Conservation (phyloP, 2,113 vertebrate species). For the Uropsilus gracilis region DNA sequence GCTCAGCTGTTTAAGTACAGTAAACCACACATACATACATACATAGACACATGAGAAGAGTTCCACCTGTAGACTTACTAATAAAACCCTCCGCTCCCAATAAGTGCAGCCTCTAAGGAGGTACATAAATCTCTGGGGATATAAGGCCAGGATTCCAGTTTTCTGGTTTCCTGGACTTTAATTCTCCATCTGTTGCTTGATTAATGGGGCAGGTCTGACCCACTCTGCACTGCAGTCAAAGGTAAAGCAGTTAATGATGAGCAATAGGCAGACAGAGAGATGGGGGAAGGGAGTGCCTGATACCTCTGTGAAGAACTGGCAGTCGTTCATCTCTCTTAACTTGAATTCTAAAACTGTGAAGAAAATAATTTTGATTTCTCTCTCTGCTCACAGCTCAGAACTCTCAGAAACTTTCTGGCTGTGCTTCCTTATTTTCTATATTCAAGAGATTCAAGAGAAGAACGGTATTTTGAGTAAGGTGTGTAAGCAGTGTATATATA, state of each 20-base stretch:
- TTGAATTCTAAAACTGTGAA: background rate
- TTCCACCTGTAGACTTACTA: conserved; percentile 16
- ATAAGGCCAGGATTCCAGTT: conserved; percentile 59
- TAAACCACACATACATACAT: background rate
- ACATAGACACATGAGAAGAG: background rate
- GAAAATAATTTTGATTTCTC: conserved; percentile 55
- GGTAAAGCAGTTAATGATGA: conserved; percentile 73
- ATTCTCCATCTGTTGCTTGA: conserved; percentile 70
- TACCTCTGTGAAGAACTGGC: conserved; percentile 29
- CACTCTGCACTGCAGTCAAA: conserved; percentile 57
- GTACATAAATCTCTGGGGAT: conserved; percentile 1
- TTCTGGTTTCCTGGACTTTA: conserved; percentile 40
- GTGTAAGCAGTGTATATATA: background rate
- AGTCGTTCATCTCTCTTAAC: conserved; percentile 51
- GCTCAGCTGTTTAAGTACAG: background rate
- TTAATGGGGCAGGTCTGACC: conserved; percentile 67
- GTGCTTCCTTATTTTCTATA: background rate
- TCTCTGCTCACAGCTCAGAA: conserved; percentile 28
- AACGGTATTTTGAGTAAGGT: background rate
- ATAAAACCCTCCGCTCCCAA: background rate
- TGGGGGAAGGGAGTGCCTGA: background rate
- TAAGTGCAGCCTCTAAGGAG: conserved; percentile 3
- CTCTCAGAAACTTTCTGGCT: background rate
- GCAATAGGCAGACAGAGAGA: conserved; percentile 43
- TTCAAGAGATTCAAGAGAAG: conserved; percentile 27